Percentiles rank a stretch among this genome's conserved stretches.
Evolutionary conservation across 2,888 invertebrate genomes (phyloP).

Genomic region (Clivina fossor): DNA sequence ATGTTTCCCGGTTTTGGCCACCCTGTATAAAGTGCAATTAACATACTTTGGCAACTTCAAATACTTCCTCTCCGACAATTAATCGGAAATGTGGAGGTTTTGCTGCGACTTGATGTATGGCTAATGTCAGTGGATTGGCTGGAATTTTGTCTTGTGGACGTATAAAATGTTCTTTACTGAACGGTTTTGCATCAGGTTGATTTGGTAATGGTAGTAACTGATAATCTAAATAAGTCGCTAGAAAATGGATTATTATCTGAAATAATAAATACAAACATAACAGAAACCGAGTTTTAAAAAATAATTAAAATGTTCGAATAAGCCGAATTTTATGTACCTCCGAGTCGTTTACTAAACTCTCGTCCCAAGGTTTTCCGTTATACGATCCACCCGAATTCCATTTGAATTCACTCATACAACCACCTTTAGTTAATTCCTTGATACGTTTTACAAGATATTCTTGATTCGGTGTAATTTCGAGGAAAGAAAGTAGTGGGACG

Average conservation of each 20-base stretch:
- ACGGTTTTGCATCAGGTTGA: conserved; percentile 67
- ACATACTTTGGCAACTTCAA: conserved; percentile 66
- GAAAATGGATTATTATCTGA: conserved; percentile 79
- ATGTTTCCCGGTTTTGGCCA: too few species aligned
- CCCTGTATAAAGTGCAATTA: too few species aligned
- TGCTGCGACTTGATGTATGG: conserved; percentile 63
- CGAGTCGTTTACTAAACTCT: conserved; percentile 83
- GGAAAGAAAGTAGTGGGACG: conserved; percentile 70
- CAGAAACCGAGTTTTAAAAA: not conserved
- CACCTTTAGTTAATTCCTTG: conserved; percentile 75
- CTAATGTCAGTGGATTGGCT: conserved; percentile 56
- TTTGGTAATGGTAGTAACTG: conserved; percentile 68
- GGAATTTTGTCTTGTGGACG: conserved; percentile 54
- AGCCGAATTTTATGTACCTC: conserved; percentile 57
- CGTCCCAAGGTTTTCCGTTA: conserved; percentile 77
- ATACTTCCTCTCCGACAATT: conserved; percentile 65
- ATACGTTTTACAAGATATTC: conserved; percentile 82
- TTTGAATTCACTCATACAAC: conserved; percentile 84
- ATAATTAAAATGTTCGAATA: not conserved
- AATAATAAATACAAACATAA: conserved; percentile 39
- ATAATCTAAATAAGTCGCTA: conserved; percentile 84
- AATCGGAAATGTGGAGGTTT: conserved; percentile 75
- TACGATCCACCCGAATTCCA: conserved; percentile 82
- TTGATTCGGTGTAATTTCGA: conserved; percentile 81
- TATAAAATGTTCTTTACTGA: conserved; percentile 58